phyloP scores from a whole-genome alignment of 1,140 invertebrate genomes.

The Teleopsis dalmanni region DNA sequence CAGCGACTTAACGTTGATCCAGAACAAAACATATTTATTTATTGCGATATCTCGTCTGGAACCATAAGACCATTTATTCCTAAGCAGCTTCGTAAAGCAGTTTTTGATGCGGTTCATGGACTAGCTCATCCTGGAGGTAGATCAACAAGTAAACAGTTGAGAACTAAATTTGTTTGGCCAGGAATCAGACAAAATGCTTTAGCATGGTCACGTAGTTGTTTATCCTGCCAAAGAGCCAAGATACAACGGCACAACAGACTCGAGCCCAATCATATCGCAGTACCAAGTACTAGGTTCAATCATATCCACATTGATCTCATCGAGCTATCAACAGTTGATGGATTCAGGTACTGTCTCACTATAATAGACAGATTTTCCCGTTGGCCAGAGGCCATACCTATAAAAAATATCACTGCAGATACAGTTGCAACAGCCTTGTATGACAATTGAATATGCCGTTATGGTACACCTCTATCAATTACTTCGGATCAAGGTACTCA shows the following conservation, averaged over 20 bases:
- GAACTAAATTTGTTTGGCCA: conserved; percentile 17
- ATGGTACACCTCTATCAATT: conserved; percentile 22
- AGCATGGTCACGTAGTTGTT: conserved; percentile 15
- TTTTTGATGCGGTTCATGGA: conserved; percentile 17
- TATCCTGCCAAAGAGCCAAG: conserved; percentile 29
- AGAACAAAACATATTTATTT: not conserved
- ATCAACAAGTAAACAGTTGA: conserved; percentile 10
- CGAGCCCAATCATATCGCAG: not conserved
- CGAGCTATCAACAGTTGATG: conserved; percentile 38
- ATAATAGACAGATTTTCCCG: conserved; percentile 30
- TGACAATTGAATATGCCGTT: conserved; percentile 25
- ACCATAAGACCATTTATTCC: conserved; percentile 14
- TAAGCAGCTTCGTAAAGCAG: conserved; percentile 1
- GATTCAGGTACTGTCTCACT: conserved; percentile 36
- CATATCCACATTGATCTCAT: conserved; percentile 49
- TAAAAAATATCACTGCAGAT: conserved; percentile 33
- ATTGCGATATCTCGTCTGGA: conserved; percentile 1
- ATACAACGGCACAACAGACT: conserved; percentile 13
- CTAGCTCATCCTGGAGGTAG: conserved; percentile 24
- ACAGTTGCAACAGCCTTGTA: conserved; percentile 26
- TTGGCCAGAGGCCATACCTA: conserved; percentile 33
- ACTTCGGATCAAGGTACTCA: conserved; percentile 31
- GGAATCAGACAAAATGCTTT: conserved; percentile 19
- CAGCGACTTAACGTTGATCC: conserved; percentile 1
- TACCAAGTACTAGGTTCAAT: conserved; percentile 12